Conservation (phyloP, 1,140 invertebrate species). For the Drosophila ficusphila region DNA sequence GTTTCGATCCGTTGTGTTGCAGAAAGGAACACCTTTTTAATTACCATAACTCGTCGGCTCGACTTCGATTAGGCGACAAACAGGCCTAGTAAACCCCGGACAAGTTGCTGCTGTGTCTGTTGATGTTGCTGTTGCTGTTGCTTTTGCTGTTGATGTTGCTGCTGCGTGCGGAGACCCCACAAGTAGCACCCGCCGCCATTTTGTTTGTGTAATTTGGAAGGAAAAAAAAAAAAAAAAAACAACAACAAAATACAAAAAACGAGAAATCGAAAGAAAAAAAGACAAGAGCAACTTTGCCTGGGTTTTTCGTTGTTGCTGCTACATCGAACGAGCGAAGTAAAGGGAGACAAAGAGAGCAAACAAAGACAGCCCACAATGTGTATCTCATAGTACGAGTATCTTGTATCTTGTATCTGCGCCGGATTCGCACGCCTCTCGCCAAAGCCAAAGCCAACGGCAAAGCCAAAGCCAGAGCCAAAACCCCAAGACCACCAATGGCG, state of each 20-base stretch:
- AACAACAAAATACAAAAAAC: slow-evolving; percentile 3
- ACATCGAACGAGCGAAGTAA: slow-evolving; percentile 5
- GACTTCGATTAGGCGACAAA: slow-evolving; percentile 78
- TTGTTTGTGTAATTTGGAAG: slow-evolving; percentile 69
- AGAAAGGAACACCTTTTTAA: slow-evolving; percentile 80
- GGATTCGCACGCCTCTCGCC: slow-evolving; percentile 42
- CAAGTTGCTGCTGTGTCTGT: slow-evolving; percentile 33
- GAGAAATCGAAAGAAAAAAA: too few relatives aligned
- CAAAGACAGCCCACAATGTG: slow-evolving; percentile 33
- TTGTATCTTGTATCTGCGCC: slow-evolving; percentile 42
- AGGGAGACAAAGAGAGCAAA: slow-evolving; percentile 34
- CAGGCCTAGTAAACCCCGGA: slow-evolving; percentile 44
- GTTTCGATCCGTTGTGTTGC: slow-evolving; percentile 45
- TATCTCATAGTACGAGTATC: slow-evolving; percentile 50
- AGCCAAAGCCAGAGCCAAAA: too few relatives aligned
- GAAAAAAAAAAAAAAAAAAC: slow-evolving; percentile 23
- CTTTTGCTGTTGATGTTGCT: slow-evolving; percentile 15
- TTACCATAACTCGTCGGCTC: slow-evolving; percentile 79
- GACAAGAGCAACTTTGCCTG: slow-evolving; percentile 29
- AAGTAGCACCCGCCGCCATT: slow-evolving; percentile 64
- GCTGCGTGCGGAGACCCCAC: slow-evolving; percentile 67
- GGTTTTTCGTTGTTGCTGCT: not conserved
- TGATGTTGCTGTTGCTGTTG: slow-evolving; percentile 20
- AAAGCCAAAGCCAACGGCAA: too few relatives aligned
- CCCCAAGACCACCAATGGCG: slow-evolving; percentile 42